These are phyloP conservation scores for Stegostoma tigrinum DNA, from an alignment of 2,113 vertebrate genomes.

Conservation along the genomic window DNA sequence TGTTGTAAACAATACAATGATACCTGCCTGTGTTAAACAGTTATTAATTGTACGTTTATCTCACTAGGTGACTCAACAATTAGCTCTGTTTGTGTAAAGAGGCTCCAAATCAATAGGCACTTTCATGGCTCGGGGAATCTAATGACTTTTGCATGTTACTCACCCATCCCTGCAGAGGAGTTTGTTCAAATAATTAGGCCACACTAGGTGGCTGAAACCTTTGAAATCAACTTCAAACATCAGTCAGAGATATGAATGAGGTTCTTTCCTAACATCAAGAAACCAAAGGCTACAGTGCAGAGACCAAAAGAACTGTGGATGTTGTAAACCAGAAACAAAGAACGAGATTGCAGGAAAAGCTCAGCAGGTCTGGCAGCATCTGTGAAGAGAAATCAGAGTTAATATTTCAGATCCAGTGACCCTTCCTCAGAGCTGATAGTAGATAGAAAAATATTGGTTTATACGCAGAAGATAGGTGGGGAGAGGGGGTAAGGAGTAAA, in stretches of 20 bases:
- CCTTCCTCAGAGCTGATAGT: no score
- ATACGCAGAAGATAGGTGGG: no score
- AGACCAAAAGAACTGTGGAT: no score
- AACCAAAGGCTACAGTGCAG: neutral
- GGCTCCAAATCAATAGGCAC: neutral
- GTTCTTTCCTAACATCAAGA: neutral
- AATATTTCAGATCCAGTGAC: no score
- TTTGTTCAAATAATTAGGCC: neutral
- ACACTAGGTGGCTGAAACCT: neutral
- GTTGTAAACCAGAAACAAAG: no score
- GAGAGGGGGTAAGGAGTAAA: no score
- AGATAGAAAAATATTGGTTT: no score
- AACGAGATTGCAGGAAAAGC: no score
- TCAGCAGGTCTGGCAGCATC: no score
- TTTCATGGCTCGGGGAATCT: neutral
- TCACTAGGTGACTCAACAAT: neutral
- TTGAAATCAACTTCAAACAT: neutral
- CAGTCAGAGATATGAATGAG: neutral
- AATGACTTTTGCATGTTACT: neutral
- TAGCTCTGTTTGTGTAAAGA: neutral
- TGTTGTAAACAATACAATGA: neutral
- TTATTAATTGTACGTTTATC: neutral
- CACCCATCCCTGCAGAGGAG: neutral
- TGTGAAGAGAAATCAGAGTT: no score
- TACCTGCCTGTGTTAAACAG: neutral